These are phyloP conservation scores for Xenotilapia leptura DNA, from an alignment of 2,113 vertebrate genomes.

Conservation along the genomic window DNA sequence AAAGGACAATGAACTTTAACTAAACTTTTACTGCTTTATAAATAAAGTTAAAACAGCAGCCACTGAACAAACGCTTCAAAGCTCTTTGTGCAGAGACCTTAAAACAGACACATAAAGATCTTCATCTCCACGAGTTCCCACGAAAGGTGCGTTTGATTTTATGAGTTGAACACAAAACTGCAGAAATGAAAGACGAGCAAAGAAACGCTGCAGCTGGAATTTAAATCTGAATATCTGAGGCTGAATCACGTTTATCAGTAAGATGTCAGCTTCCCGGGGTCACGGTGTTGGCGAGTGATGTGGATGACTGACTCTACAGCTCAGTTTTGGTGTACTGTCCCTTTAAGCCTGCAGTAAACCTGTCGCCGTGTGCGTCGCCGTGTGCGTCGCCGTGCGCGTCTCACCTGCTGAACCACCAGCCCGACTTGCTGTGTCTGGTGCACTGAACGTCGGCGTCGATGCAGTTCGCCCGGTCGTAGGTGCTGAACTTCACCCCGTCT, in stretches of 20 bases:
- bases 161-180: background rate
- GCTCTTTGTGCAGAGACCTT: fast-evolving
- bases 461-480: constrained; percentile 26
- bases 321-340: background rate
- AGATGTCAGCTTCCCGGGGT: fast-evolving
- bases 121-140: background rate
- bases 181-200: background rate
- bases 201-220: background rate
- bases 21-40: too few species aligned
- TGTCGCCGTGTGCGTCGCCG: fast-evolving
- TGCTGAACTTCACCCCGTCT: constrained; percentile 49
- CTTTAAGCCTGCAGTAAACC: background rate
- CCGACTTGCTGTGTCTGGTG: constrained; percentile 41
- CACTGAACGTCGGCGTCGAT: background rate
- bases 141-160: background rate
- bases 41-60: too few species aligned
- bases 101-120: background rate
- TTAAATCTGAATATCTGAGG: background rate
- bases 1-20: background rate
- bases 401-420: constrained; percentile 66
- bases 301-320: background rate
- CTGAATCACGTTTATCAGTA: background rate
- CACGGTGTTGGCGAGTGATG: background rate
- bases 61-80: background rate
- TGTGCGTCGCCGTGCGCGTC: fast-evolving